Evolutionary conservation across 2,797 vertebrate species (phyloP).

Genomic region (Alauda arvensis): DNA sequence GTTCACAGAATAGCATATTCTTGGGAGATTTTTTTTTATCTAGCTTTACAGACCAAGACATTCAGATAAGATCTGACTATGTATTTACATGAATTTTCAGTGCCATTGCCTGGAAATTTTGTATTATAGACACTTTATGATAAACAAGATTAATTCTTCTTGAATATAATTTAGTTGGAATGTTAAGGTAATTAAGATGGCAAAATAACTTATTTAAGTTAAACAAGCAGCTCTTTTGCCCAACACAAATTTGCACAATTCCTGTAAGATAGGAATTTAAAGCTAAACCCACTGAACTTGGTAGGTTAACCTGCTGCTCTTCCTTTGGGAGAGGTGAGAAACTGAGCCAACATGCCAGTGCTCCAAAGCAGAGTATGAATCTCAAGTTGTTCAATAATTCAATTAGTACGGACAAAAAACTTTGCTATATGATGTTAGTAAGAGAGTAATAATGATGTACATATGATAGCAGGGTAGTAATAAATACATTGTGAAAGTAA

Average conservation of each 20-base stretch:
- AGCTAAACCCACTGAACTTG: not conserved
- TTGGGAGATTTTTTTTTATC: not conserved
- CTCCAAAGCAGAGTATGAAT: not conserved
- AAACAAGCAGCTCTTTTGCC: not conserved
- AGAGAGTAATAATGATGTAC: not conserved
- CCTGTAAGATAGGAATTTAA: not conserved
- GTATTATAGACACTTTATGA: not conserved
- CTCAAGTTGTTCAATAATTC: not conserved
- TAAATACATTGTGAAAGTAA: not conserved
- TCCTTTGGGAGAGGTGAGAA: not conserved
- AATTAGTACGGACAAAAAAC: not conserved
- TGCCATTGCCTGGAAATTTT: not conserved
- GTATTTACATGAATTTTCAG: not conserved
- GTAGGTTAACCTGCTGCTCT: not conserved
- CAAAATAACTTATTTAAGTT: not conserved
- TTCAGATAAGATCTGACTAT: not conserved
- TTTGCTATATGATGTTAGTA: not conserved
- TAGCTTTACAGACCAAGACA: not conserved
- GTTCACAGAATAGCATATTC: conserved; percentile 6
- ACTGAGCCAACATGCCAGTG: not conserved
- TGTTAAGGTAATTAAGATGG: not conserved
- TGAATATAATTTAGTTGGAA: not conserved
- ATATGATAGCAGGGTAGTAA: not conserved
- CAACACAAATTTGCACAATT: not conserved
- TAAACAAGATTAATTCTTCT: not conserved